phyloP scores from a whole-genome alignment of 2,888 invertebrate genomes.

The Dugesia japonica region DNA sequence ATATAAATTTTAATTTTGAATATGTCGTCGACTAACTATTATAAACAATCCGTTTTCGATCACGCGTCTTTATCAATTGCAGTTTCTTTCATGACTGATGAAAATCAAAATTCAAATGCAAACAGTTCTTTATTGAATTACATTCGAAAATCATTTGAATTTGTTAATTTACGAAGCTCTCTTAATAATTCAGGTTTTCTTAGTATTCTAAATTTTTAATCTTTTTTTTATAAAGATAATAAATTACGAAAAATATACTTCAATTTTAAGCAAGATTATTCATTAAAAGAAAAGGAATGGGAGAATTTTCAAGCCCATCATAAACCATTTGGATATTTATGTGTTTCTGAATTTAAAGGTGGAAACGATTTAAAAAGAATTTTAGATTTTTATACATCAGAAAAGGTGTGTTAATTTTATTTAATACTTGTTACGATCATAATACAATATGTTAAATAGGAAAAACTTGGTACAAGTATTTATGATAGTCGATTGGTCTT shows the following conservation, averaged over 20 bases:
- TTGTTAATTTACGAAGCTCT: background rate
- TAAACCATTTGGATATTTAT: background rate
- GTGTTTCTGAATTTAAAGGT: background rate
- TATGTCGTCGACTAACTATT: background rate
- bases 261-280: background rate
- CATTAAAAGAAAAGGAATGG: background rate
- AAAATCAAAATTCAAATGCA: background rate
- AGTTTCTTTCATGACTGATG: background rate
- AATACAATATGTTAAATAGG: no score
- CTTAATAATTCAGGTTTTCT: background rate
- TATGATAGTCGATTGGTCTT: background rate
- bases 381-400: background rate
- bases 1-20: no score
- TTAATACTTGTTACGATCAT: no score
- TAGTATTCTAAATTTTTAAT: no score
- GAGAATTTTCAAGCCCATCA: background rate
- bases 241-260: background rate
- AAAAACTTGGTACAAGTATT: background rate
- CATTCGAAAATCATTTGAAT: background rate
- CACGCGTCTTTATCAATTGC: background rate
- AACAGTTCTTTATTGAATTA: background rate
- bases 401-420: background rate
- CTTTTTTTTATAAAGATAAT: background rate
- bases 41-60: background rate
- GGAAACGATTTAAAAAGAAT: background rate